These are phyloP conservation scores for Drosophila sturtevanti DNA, from an alignment of 1,140 invertebrate species.

Conservation along the genomic window DNA sequence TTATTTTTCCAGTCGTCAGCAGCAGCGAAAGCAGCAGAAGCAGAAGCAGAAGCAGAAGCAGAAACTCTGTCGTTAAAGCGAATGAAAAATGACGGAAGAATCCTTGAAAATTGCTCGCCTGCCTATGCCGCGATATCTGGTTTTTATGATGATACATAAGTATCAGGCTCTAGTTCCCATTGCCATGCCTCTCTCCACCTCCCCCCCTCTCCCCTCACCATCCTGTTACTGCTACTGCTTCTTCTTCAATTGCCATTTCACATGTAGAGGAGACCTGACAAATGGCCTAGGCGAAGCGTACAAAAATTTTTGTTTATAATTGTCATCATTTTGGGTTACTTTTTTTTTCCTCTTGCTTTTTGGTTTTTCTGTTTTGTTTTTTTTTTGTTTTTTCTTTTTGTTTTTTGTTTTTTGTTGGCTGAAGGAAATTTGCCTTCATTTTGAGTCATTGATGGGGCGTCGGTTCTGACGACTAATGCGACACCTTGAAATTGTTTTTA, in stretches of 20 bases:
- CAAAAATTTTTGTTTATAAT: constrained; percentile 73
- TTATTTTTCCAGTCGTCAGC: constrained; percentile 26
- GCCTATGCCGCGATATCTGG: constrained; percentile 47
- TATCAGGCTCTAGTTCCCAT: constrained; percentile 12
- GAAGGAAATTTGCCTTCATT: neutral
- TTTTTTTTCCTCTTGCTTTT: neutral
- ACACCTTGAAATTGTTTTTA: constrained; percentile 74
- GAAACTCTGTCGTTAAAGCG: constrained; percentile 11
- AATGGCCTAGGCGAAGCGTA: constrained; percentile 55
- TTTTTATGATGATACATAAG: constrained; percentile 60
- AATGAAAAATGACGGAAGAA: constrained; percentile 52
- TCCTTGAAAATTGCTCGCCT: constrained; percentile 35
- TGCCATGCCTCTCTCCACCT: too few species aligned
- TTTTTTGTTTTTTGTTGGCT: neutral
- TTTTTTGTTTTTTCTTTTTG: neutral
- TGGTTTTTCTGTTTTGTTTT: neutral
- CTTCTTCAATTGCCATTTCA: too few species aligned
- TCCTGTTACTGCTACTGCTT: too few species aligned
- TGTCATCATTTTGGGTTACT: constrained; percentile 53
- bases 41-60: constrained; percentile 37
- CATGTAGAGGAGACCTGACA: constrained; percentile 45
- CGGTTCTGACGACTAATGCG: constrained; percentile 71
- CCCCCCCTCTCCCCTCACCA: too few species aligned
- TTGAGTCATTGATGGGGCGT: constrained; percentile 47
- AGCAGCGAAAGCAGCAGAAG: constrained; percentile 29